A percentile compares a stretch with the other conserved stretches of the same genome.
Conservation (phyloP, 2,797 vertebrate species). For the Bradypodion pumilum region DNA sequence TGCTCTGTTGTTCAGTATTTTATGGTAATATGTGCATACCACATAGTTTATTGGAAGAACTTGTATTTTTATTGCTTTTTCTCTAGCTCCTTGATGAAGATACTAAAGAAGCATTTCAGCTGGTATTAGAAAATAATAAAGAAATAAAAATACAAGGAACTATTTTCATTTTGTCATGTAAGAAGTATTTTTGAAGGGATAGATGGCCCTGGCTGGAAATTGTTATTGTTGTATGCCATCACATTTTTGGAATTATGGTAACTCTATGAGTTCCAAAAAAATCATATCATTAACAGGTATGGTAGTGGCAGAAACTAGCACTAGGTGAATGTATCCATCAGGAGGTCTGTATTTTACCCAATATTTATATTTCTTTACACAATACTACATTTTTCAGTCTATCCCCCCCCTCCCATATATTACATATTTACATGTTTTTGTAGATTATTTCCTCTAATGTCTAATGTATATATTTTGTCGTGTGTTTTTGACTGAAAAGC, state of each 20-base stretch:
- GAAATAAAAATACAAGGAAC: too few species aligned
- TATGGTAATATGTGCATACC: not conserved
- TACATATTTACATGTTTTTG: not conserved
- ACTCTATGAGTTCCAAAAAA: too few species aligned
- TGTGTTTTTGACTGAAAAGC: not conserved
- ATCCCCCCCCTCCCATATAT: too few species aligned
- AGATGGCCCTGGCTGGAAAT: too few species aligned
- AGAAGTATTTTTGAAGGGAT: not conserved
- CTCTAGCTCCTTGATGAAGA: too few species aligned
- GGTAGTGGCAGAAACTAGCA: too few species aligned
- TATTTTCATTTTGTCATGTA: not conserved
- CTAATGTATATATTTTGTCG: not conserved
- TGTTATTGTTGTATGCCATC: too few species aligned
- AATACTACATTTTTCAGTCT: too few species aligned
- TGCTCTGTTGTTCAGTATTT: constrained; percentile 16
- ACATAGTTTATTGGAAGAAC: not conserved
- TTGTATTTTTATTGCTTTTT: not conserved
- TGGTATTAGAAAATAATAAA: too few species aligned
- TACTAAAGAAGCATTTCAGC: too few species aligned
- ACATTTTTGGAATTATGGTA: too few species aligned
- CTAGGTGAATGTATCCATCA: not conserved
- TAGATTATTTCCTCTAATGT: not conserved
- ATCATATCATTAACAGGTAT: too few species aligned
- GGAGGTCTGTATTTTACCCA: not conserved
- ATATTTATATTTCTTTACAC: not conserved